Evolutionary conservation across 2,888 invertebrate genomes (phyloP), one percentile per base, ranked within the genome.

Genomic region (Entomobrya multifasciata): DNA sequence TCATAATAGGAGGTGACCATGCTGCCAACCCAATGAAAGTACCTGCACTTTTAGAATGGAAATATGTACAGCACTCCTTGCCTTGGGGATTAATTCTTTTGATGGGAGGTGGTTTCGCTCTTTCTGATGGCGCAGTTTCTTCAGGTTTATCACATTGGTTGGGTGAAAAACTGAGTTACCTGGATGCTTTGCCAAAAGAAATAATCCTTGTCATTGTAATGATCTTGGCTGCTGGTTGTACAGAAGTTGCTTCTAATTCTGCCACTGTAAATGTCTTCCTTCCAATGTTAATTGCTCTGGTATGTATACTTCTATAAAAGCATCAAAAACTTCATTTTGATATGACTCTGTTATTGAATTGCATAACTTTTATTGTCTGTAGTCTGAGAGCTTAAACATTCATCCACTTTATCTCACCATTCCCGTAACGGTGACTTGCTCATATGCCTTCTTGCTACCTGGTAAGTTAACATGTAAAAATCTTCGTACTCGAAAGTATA

Each of bases 361-460:
- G n/a, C n/a, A 55, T 25, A 22, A 1, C 6, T 55, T 30, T 27
- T 36, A 11, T 15, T 1, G 20, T 4, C 91, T 92, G 0, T 93
- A 96, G 96, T 95, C 96, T 0, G 93, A 95, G 13, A 94, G 94
- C 0, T 94, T 96, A 80, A 92, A 94, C 91, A 94, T 97, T 86
- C 97, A 98, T 93, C 98, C 98, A 0, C 93, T 98, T 86, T 97
- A 96, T 93, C 93, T 98, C 92, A 97, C 98, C 95, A 93, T 98
- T 91, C 98, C 98, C 0, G 96, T 97, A 0, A 95, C 97, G 0
- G 93, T 98, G 27, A 96, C 97, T 3, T 97, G 97, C 92, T 97
- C 97, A 78, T 97, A 97, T 94, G 97, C 96, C 10, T 97, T 98
- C 94, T 86, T 90, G 65, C 86, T 88, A 80, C 60, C n/a, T n/a